phyloP scores from a whole-genome alignment of 2,797 vertebrate genomes.

The Poliocrania exsul region DNA sequence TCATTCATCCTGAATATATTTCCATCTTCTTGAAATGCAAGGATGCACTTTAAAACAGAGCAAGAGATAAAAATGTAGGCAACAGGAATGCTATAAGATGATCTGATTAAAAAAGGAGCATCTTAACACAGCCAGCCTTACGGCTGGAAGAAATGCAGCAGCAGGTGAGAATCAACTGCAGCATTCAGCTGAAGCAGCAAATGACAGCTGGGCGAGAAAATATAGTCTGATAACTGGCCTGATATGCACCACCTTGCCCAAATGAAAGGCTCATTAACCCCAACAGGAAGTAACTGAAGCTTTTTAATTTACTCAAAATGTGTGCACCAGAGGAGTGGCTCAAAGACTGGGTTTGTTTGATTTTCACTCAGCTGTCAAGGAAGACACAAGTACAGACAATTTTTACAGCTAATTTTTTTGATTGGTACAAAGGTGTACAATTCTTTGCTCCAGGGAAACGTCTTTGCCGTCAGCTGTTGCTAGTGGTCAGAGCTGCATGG shows the following conservation, averaged over 20 bases:
- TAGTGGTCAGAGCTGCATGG: neutral
- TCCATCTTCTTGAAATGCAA: neutral
- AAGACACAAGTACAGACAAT: neutral
- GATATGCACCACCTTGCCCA: neutral
- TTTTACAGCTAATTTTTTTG: neutral
- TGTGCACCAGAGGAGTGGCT: neutral
- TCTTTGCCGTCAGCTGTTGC: neutral
- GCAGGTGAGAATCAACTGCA: neutral
- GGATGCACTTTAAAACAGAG: neutral
- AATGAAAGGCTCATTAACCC: neutral
- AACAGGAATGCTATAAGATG: neutral
- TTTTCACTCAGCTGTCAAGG: neutral
- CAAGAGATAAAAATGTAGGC: neutral
- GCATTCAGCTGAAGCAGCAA: neutral
- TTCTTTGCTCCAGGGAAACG: neutral
- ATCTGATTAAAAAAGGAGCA: neutral
- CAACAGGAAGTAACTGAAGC: neutral
- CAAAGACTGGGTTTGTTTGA: fast-evolving
- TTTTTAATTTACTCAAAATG: neutral
- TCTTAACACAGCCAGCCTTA: neutral
- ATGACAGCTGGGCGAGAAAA: neutral
- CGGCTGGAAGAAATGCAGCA: neutral
- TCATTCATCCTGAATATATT: neutral
- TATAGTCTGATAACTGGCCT: neutral
- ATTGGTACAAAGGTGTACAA: neutral